phyloP scores from a whole-genome alignment of 2,113 vertebrate species.

The Conger conger region DNA sequence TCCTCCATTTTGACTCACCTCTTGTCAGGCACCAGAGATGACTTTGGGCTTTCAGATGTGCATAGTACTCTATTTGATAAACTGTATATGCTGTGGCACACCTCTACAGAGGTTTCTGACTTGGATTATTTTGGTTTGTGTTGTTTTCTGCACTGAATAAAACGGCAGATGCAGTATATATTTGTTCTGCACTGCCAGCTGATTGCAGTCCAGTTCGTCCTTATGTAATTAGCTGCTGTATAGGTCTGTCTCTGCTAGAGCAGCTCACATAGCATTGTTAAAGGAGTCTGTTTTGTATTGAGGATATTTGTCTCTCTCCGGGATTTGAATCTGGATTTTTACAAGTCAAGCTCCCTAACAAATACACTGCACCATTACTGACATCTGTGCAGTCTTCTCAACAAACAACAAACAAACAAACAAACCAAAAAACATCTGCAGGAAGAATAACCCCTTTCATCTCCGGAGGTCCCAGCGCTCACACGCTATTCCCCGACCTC shows the following conservation, averaged over 20 bases:
- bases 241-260: neutral
- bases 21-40: no score
- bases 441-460: neutral
- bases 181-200: neutral
- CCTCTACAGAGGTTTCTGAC: no score
- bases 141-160: neutral
- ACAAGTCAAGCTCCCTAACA: neutral
- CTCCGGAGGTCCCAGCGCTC: neutral
- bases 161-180: neutral
- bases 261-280: neutral
- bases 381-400: neutral
- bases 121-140: no score
- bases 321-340: neutral
- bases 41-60: no score
- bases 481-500: neutral
- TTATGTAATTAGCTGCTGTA: neutral
- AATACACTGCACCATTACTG: neutral
- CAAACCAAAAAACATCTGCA: neutral
- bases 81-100: no score
- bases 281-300: neutral
- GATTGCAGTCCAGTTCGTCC: neutral
- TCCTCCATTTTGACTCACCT: no score
- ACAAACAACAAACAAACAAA: neutral
- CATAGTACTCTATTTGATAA: no score
- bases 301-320: no score